These are phyloP conservation scores for Apotomis betuletana DNA, from an alignment of 2,888 invertebrate species.

Conservation along the genomic window DNA sequence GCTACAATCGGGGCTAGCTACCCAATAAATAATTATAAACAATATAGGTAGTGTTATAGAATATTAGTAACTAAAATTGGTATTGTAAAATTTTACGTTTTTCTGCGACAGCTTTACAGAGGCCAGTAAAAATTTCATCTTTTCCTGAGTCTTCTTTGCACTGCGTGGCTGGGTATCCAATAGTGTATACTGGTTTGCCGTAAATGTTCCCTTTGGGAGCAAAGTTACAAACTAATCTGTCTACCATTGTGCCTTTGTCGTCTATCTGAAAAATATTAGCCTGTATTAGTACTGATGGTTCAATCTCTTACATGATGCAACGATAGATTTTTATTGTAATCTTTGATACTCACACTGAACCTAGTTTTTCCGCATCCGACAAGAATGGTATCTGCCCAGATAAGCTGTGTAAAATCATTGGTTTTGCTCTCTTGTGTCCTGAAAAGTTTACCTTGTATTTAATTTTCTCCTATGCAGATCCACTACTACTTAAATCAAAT, in stretches of 20 bases:
- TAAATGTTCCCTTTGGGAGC: slow-evolving; percentile 69
- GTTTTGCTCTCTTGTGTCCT: slow-evolving; percentile 59
- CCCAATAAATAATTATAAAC: too few species aligned
- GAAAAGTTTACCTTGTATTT: slow-evolving; percentile 44
- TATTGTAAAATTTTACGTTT: slow-evolving; percentile 25
- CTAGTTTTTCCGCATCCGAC: slow-evolving; percentile 74
- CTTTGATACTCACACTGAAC: slow-evolving; percentile 63
- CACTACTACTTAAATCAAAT: too few species aligned
- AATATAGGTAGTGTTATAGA: not conserved
- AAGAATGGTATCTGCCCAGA: slow-evolving; percentile 71
- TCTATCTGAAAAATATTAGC: slow-evolving; percentile 51
- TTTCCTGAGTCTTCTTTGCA: slow-evolving; percentile 57
- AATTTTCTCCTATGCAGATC: not conserved
- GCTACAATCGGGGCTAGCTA: too few species aligned
- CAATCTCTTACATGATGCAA: too few species aligned
- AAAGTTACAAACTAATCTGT: slow-evolving; percentile 75
- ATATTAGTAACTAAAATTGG: not conserved
- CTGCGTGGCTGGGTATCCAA: slow-evolving; percentile 70
- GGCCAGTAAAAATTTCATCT: slow-evolving; percentile 56
- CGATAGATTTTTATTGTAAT: too few species aligned
- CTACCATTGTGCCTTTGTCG: slow-evolving; percentile 54
- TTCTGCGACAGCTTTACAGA: slow-evolving; percentile 50
- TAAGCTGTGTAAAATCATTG: slow-evolving; percentile 71
- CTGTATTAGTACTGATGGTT: too few species aligned
- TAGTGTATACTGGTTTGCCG: slow-evolving; percentile 66